Evolutionary conservation across 2,888 invertebrate genomes (phyloP), one percentile per base, ranked within the genome.

Genomic region (Tribolium freemani): DNA sequence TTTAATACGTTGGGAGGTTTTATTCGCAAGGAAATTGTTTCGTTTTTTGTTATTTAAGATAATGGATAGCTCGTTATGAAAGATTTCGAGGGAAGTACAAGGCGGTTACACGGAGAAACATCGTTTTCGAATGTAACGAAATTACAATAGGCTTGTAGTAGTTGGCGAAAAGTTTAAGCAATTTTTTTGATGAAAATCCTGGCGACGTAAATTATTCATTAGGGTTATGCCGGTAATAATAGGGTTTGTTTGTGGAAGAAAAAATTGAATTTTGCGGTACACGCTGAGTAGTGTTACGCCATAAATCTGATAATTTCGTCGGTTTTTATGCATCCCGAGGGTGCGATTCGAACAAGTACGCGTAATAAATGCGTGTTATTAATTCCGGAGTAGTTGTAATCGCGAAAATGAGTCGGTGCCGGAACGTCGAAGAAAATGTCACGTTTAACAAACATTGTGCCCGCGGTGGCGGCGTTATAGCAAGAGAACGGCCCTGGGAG

Each of bases 391-490:
- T 64, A 57, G 20, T 58, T 68, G 68, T 63, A 63, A 61, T 69
- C 69, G 64, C 53, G 72, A 58, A 72, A 72, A 63, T 72, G 57
- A 69, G 56, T 21, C 10, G 16, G 58, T 61, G 58, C 44, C 48
- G 57, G 63, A 69, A 69, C 56, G 58, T 56, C 38, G 58, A 21
- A 54, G 69, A 70, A 67, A 73, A 69, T 60, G 80, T 79, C 81
- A 81, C 81, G 81, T 81, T 80, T 80, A 78, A 77, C 80, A 81
- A 80, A 81, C 79, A 80, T 78, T 78, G 74, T 72, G 75, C 79
- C 79, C 76, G 73, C 69, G 77, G 75, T 74, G 69, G 77, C 53
- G 60, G 76, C 48, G 63, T 26, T 50, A 53, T 53, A 51, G 69
- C 67, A n/a, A 57, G 38, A 53, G 61, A 54, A 66, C 69, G 61